Conservation (phyloP, 1,140 invertebrate genomes). For the Ganaspis sp. region DNA sequence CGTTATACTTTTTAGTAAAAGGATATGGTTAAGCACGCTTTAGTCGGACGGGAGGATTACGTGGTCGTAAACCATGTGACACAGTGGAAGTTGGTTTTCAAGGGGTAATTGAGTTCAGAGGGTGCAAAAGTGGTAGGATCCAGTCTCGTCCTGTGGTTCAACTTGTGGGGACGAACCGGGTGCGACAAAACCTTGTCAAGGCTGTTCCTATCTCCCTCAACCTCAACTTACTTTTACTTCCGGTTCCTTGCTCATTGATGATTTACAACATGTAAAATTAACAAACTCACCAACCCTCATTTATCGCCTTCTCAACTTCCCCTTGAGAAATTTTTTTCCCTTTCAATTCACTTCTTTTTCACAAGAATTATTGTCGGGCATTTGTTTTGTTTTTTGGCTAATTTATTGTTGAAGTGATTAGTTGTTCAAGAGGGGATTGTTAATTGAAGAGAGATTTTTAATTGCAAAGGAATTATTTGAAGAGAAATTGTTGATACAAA, state of each 20-base stretch:
- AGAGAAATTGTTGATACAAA: no score
- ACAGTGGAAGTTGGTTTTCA: constrained; percentile 66
- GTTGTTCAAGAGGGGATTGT: no score
- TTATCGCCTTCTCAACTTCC: neutral
- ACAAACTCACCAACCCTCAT: constrained; percentile 36
- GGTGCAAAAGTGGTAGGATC: constrained; percentile 62
- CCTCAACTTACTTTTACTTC: constrained; percentile 48
- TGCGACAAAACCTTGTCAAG: constrained; percentile 51
- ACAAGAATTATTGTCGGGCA: no score
- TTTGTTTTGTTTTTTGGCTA: no score
- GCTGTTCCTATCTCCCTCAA: constrained; percentile 46
- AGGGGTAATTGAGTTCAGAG: constrained; percentile 69
- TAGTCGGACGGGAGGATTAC: constrained; percentile 60
- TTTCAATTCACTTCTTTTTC: no score
- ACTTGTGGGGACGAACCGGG: constrained; percentile 30
- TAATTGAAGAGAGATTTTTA: no score
- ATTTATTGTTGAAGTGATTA: no score
- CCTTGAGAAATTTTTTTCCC: no score
- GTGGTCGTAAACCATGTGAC: constrained; percentile 53
- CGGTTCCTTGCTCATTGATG: constrained; percentile 55
- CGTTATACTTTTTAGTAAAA: neutral
- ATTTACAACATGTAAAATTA: constrained; percentile 57
- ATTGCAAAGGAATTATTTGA: no score
- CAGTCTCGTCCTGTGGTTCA: constrained; percentile 17
- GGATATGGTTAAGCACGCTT: neutral